Evolutionary conservation across 2,797 vertebrate species (phyloP).

Genomic region (Netta rufina): DNA sequence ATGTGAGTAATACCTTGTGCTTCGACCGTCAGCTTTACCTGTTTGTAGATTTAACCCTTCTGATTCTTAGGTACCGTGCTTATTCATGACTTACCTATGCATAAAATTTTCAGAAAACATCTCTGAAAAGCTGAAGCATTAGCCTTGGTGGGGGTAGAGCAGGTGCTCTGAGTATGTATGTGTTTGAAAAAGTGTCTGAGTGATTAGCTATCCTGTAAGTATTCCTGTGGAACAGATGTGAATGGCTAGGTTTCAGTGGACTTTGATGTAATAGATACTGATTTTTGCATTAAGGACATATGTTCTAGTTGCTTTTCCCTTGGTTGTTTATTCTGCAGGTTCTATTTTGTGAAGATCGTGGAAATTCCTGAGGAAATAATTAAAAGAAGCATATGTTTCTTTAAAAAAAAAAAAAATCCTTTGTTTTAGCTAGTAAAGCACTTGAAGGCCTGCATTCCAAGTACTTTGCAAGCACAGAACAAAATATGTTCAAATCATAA

Average conservation of each 20-base stretch:
- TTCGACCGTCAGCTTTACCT: not conserved
- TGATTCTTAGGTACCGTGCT: not conserved
- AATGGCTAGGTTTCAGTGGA: not conserved
- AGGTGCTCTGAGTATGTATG: not conserved
- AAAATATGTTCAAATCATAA: not conserved
- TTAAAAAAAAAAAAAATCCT: not conserved
- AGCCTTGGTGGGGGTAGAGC: not conserved
- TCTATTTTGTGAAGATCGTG: not conserved
- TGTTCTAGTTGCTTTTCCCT: not conserved
- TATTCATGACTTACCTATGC: not conserved
- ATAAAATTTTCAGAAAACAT: not conserved
- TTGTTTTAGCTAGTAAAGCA: not conserved
- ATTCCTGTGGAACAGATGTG: not conserved
- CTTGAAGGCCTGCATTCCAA: not conserved
- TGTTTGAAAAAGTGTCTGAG: not conserved
- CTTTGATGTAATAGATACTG: no score
- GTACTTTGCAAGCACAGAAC: not conserved
- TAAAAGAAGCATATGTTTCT: not conserved
- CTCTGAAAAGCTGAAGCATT: not conserved
- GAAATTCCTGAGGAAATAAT: not conserved
- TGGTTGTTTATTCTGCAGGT: not conserved
- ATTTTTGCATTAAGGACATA: not conserved
- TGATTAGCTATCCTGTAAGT: not conserved
- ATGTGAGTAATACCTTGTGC: not conserved
- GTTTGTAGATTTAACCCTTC: not conserved